Conservation (phyloP, 2,888 invertebrate species). For the Cactoblastis cactorum region DNA sequence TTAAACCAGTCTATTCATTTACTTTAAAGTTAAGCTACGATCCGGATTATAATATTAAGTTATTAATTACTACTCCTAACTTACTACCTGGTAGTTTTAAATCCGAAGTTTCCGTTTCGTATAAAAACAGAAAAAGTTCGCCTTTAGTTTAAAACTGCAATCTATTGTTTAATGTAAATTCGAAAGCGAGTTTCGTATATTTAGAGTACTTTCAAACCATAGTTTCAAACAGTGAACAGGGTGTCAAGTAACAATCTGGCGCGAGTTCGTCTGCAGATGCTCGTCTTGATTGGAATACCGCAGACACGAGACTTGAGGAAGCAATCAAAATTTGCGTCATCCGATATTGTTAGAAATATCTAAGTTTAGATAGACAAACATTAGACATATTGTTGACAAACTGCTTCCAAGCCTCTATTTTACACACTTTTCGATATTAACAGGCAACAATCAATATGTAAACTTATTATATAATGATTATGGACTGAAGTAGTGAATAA, state of each 20-base stretch:
- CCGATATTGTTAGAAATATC: slow-evolving; percentile 27
- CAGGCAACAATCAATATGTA: no score
- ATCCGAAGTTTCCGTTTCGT: background rate
- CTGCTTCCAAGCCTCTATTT: background rate
- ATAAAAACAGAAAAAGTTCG: background rate
- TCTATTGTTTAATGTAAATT: background rate
- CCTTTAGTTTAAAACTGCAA: background rate
- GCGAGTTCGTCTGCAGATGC: slow-evolving; percentile 38
- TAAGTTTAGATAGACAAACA: slow-evolving; percentile 5
- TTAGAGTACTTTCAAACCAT: slow-evolving; percentile 13
- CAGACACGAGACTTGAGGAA: slow-evolving; percentile 50
- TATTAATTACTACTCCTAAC: background rate
- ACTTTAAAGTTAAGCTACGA: background rate
- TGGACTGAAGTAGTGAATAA: background rate
- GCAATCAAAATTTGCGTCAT: slow-evolving; percentile 55
- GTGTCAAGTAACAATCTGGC: slow-evolving; percentile 40
- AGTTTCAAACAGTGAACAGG: slow-evolving; percentile 28
- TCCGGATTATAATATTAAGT: background rate
- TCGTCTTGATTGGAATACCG: slow-evolving; percentile 50
- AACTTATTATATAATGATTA: no score
- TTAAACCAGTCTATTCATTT: background rate
- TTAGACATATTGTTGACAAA: background rate
- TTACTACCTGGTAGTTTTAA: background rate
- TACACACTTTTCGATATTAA: background rate
- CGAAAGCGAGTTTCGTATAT: background rate